Evolutionary conservation across 2,797 vertebrate genomes (phyloP), one percentile per base, ranked within the genome.

Genomic region (Pseudomugil gertrudae): DNA sequence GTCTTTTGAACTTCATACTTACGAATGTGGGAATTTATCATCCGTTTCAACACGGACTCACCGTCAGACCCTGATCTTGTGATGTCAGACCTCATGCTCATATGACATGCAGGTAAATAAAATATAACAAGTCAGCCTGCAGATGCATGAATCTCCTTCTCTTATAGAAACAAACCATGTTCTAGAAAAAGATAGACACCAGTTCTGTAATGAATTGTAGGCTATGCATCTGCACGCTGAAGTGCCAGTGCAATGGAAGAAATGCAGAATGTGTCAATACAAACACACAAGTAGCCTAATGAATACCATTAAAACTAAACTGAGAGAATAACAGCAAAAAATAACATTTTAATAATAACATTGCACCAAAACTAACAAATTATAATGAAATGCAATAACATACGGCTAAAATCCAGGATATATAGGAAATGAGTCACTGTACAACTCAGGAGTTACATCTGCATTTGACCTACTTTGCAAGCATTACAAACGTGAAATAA

Each of bases 1-100:
- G 33, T 9, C n/a, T 29, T 65, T 60, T 9, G 40, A 72, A 69
- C 21, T 45, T 21, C 43, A 21, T 45, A 21, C n/a, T 21, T 47
- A 3, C 23, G 21, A 9, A 47, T 47, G 21, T 9, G 3, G 45
- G 5, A 47, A 23, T 47, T 0, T 47, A 47, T 47, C 45, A 11
- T 23, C 21, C 11, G 45, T 47, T 8, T 47, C 11, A 40, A 40
- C 17, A 40, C 17, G 7, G 38, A 36, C 13, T 36, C 35, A 36
- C 35, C 3, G 13, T 19, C 7, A 40, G 15, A 40, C 45, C 21
- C n/a, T 21, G 43, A n/a, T n/a, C 40, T 45, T n/a, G n/a, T 45
- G 19, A 7, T 45, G 21, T 45, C 43, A 40, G 38, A 40, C 15
- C 38, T 17, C 19, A 10, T 19, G 40, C 19, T 43, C 40, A 11